A percentile compares a stretch with the other conserved stretches of the same genome.
Evolutionary conservation across 2,113 vertebrate genomes (phyloP).

Genomic region (Hoplias malabaricus): DNA sequence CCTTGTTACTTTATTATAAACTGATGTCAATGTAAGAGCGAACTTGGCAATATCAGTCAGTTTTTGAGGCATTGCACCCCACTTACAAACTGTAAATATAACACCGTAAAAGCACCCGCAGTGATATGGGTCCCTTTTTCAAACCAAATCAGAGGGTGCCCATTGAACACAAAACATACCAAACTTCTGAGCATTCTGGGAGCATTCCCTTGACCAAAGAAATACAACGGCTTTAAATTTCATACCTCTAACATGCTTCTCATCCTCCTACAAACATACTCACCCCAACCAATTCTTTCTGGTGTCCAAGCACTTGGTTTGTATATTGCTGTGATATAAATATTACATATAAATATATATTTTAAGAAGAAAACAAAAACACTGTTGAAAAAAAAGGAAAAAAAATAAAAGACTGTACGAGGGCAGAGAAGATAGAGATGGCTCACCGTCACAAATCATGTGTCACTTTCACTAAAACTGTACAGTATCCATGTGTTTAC

Average conservation of each 20-base stretch:
- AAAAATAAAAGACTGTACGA: conserved; percentile 45
- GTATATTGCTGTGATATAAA: conserved; percentile 76
- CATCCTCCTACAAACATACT: conserved; percentile 32
- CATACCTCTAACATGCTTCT: conserved; percentile 63
- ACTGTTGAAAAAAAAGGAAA: conserved; percentile 56
- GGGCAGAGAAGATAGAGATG: conserved; percentile 48
- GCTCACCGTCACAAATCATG: conserved; percentile 55
- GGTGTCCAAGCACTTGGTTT: conserved; percentile 77
- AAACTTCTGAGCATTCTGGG: conserved; percentile 63
- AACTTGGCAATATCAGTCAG: conserved; percentile 53
- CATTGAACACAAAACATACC: conserved; percentile 65
- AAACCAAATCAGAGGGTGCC: conserved; percentile 60
- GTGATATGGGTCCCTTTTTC: conserved; percentile 59
- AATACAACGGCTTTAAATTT: conserved; percentile 63
- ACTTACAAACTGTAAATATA: conserved; percentile 40
- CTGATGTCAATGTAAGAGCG: conserved; percentile 43
- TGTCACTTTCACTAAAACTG: conserved; percentile 59
- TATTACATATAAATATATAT: conserved; percentile 78
- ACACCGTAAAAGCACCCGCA: conserved; percentile 42
- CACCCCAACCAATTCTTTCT: conserved; percentile 58
- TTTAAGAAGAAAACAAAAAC: conserved; percentile 68
- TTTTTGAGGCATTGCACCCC: conserved; percentile 44
- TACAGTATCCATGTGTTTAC: conserved; percentile 60
- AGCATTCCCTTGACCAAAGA: conserved; percentile 76
- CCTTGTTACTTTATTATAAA: neutral